Conservation (phyloP, 2,797 vertebrate species). For the Clamator glandarius region DNA sequence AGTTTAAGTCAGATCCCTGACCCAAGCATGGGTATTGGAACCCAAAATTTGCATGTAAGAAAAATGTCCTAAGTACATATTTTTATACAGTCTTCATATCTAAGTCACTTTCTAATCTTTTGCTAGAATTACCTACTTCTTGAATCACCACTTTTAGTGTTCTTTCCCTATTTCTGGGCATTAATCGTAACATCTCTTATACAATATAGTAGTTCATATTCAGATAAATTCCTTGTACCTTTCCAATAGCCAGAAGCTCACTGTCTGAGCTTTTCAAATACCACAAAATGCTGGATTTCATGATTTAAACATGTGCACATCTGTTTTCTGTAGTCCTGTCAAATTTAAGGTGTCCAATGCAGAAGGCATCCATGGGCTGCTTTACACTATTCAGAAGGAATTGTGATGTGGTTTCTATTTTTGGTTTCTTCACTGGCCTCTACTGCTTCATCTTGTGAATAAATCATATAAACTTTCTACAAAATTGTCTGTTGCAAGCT, state of each 20-base stretch:
- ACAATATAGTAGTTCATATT: not conserved
- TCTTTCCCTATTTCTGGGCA: not conserved
- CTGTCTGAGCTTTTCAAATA: not conserved
- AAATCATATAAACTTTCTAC: not conserved
- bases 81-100: not conserved
- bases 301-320: not conserved
- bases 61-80: not conserved
- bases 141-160: not conserved
- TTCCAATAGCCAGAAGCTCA: not conserved
- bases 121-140: not conserved
- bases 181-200: not conserved
- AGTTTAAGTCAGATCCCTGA: not conserved
- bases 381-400: not conserved
- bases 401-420: not conserved
- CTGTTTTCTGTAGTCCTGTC: not conserved
- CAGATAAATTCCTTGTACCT: not conserved
- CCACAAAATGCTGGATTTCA: not conserved
- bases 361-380: not conserved
- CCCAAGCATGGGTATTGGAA: not conserved
- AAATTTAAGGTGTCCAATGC: not conserved
- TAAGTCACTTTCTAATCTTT: not conserved
- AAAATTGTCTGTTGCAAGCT: not conserved
- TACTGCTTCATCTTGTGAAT: not conserved
- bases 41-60: not conserved
- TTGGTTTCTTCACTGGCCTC: not conserved